Base-by-base conservation (phyloP, 2,797 vertebrate species). In the Coranthus polyacanthus region DNA sequence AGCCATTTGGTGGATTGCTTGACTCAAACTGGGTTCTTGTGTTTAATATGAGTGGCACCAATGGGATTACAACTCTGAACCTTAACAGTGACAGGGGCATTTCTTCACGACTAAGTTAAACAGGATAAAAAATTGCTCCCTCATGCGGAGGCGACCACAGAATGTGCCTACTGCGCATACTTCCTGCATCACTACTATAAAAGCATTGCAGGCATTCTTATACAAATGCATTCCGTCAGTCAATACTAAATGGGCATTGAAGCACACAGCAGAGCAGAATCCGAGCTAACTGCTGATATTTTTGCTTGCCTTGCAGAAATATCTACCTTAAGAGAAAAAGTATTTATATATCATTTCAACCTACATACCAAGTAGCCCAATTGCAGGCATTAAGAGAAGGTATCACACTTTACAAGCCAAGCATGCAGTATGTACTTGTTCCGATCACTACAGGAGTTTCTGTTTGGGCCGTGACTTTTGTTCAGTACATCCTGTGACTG, bases 81-180 rank as follows among this genome's bases (percentile, higher is more conserved):
- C 60, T 62, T 64, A 56, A 67, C 46, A 77, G 58, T 10, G 15
- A 51, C 38, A 47, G 46, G 20, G 62, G 46, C 24, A 71, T 72
- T 72, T 38, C 60, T 79, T 45, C 46, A 51, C 58, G 66, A 26
- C 62, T 82, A 81, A 53, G 59, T 54, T 73, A 47, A 34, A 58
- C 41, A 9, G 17, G 58, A 60, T 72, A 78, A 79, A 71, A 84
- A 73, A 83, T 51, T 38, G 61, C 43, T 65, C 41, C 49, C 72
- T 77, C 58, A 56, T 66, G 39, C 37, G 39, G 41, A 72, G 29
- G 53, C 38, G 65, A 46, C 68, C 20, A 45, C 22, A 69, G 56
- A 72, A 80, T 76, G 41, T 83, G 71, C 65, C 54, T 59, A 72
- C 41, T 32, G 36, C 71, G 71, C 64, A 69, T 34, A 54, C 58